Percentiles rank a stretch among this genome's conserved stretches.
phyloP scores from a whole-genome alignment of 2,797 vertebrate species.

The Aphelocoma californica region DNA sequence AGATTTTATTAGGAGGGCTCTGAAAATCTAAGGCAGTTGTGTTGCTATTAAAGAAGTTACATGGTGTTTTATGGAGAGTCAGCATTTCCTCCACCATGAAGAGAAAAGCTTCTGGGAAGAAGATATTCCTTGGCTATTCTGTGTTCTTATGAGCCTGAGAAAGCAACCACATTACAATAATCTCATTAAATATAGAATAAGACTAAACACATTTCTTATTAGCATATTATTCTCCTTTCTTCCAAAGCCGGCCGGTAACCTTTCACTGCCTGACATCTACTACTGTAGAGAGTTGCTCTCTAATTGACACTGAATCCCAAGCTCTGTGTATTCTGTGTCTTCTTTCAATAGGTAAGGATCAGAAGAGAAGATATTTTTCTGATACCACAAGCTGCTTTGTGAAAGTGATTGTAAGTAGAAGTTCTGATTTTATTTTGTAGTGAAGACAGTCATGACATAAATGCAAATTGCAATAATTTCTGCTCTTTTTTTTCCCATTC shows the following conservation, averaged over 20 bases:
- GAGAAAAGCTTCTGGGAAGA: background rate
- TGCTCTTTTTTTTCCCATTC: accelerated
- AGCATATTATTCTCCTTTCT: constrained; percentile 35
- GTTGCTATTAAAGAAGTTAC: background rate
- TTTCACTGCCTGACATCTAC: constrained; percentile 50
- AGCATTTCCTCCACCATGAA: background rate
- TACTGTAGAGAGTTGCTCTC: constrained; percentile 4
- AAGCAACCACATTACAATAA: constrained; percentile 34
- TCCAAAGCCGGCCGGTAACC: constrained; percentile 35
- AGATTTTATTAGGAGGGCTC: background rate
- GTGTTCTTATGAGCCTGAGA: background rate
- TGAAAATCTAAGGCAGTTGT: background rate
- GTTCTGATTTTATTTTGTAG: constrained; percentile 1
- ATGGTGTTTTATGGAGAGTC: background rate
- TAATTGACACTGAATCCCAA: constrained; percentile 19
- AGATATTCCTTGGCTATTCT: background rate
- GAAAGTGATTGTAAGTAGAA: background rate
- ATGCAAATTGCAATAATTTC: constrained; percentile 1
- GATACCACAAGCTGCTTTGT: constrained; percentile 32
- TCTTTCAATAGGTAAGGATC: constrained; percentile 5
- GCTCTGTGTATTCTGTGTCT: background rate
- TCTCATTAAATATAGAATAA: constrained; percentile 62
- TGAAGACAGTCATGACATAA: background rate
- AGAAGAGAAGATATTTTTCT: background rate
- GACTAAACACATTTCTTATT: constrained; percentile 42